A percentile compares a stretch with the other conserved stretches of the same genome.
These are phyloP conservation scores for Anniella stebbinsi DNA, from an alignment of 2,797 vertebrate species.

Conservation along the genomic window DNA sequence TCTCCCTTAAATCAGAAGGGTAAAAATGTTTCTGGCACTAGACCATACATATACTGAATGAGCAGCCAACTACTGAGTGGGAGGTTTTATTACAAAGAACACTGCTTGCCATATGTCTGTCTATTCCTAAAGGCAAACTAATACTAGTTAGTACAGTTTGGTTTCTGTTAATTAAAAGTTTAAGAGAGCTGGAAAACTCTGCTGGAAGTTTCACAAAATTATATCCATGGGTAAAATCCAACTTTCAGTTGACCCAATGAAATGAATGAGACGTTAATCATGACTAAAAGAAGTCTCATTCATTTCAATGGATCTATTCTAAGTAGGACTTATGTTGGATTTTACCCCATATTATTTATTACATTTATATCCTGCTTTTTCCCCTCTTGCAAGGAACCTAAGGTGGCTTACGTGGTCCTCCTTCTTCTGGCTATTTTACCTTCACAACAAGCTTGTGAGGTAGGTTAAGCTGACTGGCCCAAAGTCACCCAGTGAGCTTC, in stretches of 20 bases:
- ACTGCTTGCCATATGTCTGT: constrained; percentile 73
- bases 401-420: too few relatives aligned
- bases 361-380: too few relatives aligned
- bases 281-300: too few relatives aligned
- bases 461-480: too few relatives aligned
- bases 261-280: too few relatives aligned
- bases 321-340: too few relatives aligned
- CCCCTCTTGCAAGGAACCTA: too few relatives aligned
- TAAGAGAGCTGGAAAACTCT: constrained; percentile 45
- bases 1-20: constrained; percentile 33
- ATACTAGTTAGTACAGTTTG: constrained; percentile 54
- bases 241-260: too few relatives aligned
- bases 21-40: constrained; percentile 50
- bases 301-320: too few relatives aligned
- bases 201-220: constrained; percentile 34
- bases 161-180: constrained; percentile 55
- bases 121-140: constrained; percentile 63
- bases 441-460: too few relatives aligned
- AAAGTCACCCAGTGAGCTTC: too few relatives aligned
- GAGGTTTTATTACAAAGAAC: constrained; percentile 69
- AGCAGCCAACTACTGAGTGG: constrained; percentile 71
- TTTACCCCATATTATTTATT: not conserved
- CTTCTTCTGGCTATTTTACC: too few relatives aligned
- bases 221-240: not conserved
- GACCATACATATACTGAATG: constrained; percentile 69